Evolutionary conservation across 2,888 invertebrate species (phyloP).

Genomic region (Biston stratarius): DNA sequence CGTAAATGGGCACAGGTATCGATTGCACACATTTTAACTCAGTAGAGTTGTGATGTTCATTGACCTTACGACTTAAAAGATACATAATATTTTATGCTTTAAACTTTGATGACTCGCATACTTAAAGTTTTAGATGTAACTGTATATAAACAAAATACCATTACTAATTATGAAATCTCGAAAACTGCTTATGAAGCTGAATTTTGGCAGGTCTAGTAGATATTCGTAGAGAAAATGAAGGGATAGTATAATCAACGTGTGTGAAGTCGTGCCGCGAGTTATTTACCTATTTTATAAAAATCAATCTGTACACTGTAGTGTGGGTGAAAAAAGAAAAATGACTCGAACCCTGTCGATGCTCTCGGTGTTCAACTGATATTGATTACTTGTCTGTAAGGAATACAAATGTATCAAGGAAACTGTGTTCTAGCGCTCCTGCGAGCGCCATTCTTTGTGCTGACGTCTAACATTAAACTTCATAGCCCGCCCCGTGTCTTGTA

Average conservation of each 20-base stretch:
- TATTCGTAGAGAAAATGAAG: too few species aligned
- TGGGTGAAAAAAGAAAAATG: conserved; percentile 63
- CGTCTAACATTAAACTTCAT: conserved; percentile 79
- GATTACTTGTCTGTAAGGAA: conserved; percentile 84
- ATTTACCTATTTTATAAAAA: conserved; percentile 3
- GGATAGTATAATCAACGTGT: too few species aligned
- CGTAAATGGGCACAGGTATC: conserved; percentile 34
- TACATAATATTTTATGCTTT: background rate
- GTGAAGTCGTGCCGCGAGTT: too few species aligned
- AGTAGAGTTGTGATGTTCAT: background rate
- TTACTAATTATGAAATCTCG: too few species aligned
- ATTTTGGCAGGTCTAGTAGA: too few species aligned
- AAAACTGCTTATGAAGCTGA: too few species aligned
- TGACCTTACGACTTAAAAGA: background rate
- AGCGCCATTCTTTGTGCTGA: conserved; percentile 75
- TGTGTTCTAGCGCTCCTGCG: conserved; percentile 65
- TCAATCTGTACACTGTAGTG: conserved; percentile 8
- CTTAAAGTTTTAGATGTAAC: background rate
- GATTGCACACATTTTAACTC: conserved; percentile 15
- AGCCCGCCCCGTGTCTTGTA: conserved; percentile 56
- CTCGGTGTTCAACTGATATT: conserved; percentile 76
- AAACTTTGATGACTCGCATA: background rate
- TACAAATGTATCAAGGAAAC: conserved; percentile 83
- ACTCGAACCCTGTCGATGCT: conserved; percentile 65
- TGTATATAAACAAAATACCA: too few species aligned